Percentiles rank a stretch among this genome's conserved stretches.
Evolutionary conservation across 92 coral and sea anemone species (phyloP).

Genomic region (Galaxea fascicularis): DNA sequence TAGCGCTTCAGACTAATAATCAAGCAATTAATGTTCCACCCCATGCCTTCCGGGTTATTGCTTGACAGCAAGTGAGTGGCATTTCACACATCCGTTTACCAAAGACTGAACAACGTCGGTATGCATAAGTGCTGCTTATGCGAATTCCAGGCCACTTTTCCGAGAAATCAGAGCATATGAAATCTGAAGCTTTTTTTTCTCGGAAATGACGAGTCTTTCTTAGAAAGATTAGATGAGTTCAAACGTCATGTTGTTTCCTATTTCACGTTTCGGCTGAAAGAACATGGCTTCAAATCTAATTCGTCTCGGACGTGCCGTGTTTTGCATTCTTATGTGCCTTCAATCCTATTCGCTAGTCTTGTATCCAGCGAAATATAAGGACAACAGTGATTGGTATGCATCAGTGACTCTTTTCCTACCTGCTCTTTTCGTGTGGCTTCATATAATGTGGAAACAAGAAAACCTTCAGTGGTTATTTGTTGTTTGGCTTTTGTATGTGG

Average conservation of each 20-base stretch:
- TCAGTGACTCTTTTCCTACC: slow-evolving; percentile 2
- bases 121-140: not conserved
- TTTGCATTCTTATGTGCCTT: slow-evolving; percentile 12
- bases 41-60: no score
- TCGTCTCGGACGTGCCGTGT: slow-evolving; percentile 12
- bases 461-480: slow-evolving; percentile 47
- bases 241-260: not conserved
- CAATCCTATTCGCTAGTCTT: slow-evolving; percentile 46
- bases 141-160: not conserved
- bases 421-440: slow-evolving; percentile 26
- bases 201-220: no score
- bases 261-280: not conserved
- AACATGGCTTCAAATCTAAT: slow-evolving; percentile 22
- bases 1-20: no score
- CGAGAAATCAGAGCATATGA: no score
- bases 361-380: slow-evolving; percentile 49
- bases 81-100: no score
- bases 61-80: no score
- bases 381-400: slow-evolving; percentile 11
- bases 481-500: slow-evolving; percentile 46
- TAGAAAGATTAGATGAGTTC: not conserved
- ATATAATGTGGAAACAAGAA: slow-evolving; percentile 10
- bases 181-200: no score
- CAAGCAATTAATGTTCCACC: no score
- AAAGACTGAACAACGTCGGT: not conserved